Conservation (phyloP, 2,797 vertebrate genomes). For the Thripadectes ignobilis region DNA sequence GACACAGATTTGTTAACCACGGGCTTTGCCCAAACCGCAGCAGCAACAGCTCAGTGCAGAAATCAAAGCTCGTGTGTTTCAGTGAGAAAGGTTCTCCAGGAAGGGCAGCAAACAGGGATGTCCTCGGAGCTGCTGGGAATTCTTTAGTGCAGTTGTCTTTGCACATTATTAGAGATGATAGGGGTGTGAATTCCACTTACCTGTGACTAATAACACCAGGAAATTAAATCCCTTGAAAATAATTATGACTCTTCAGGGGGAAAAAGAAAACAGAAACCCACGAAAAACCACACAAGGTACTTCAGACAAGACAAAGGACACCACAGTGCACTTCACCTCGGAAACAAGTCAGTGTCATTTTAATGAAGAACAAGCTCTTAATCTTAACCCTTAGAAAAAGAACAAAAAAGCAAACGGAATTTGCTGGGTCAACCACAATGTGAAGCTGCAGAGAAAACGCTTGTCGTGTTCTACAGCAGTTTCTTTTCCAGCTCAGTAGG, state of each 20-base stretch:
- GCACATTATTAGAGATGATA: background rate
- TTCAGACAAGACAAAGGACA: background rate
- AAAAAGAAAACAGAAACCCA: background rate
- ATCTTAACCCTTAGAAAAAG: background rate
- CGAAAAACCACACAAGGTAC: background rate
- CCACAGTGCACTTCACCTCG: background rate
- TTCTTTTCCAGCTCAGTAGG: background rate
- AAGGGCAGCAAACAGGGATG: background rate
- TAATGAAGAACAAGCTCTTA: background rate
- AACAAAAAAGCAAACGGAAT: background rate
- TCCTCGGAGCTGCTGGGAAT: background rate
- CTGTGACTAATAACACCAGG: background rate
- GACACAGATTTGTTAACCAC: background rate
- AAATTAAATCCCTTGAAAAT: background rate
- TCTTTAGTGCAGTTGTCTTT: background rate
- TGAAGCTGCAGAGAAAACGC: background rate
- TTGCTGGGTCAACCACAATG: background rate
- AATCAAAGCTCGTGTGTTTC: fast-evolving
- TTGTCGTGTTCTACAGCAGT: background rate
- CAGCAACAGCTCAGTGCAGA: background rate
- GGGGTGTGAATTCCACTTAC: background rate
- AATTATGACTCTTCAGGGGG: background rate
- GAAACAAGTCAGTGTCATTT: background rate
- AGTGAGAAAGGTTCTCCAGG: background rate
- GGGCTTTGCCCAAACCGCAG: background rate